Evolutionary conservation across 2,888 invertebrate genomes (phyloP).

Genomic region (Deroplatys truncata): DNA sequence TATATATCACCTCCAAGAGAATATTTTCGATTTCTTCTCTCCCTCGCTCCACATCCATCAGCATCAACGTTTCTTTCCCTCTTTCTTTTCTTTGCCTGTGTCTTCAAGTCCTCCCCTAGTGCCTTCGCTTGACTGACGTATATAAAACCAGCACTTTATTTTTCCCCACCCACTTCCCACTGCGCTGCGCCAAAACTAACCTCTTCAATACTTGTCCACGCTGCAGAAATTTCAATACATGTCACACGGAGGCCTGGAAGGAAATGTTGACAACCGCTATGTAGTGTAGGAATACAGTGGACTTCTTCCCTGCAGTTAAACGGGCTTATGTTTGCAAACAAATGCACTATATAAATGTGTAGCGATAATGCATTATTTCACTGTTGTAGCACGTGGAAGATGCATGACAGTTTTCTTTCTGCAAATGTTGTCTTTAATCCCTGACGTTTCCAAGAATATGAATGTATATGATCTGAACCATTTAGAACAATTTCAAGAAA

Average conservation of each 20-base stretch:
- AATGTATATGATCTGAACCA: no score
- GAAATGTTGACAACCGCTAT: neutral
- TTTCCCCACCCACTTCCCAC: neutral
- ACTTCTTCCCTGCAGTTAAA: neutral
- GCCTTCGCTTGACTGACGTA: neutral
- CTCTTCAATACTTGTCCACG: constrained; percentile 2
- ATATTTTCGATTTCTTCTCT: neutral
- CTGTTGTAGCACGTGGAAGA: no score
- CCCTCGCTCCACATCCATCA: constrained; percentile 1
- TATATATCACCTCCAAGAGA: neutral
- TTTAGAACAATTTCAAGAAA: no score
- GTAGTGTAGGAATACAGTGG: no score
- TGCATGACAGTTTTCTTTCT: no score
- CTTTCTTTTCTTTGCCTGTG: neutral
- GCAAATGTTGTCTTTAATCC: no score
- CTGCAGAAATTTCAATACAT: constrained; percentile 8
- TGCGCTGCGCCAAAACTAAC: neutral
- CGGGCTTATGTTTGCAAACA: neutral
- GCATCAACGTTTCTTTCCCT: neutral
- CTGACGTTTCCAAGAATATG: no score
- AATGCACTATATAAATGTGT: neutral
- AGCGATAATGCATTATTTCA: no score
- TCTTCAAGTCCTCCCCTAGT: neutral
- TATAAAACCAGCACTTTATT: neutral
- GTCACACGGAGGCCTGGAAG: neutral